phyloP scores from a whole-genome alignment of 2,113 vertebrate genomes.

The Erythrolamprus reginae region DNA sequence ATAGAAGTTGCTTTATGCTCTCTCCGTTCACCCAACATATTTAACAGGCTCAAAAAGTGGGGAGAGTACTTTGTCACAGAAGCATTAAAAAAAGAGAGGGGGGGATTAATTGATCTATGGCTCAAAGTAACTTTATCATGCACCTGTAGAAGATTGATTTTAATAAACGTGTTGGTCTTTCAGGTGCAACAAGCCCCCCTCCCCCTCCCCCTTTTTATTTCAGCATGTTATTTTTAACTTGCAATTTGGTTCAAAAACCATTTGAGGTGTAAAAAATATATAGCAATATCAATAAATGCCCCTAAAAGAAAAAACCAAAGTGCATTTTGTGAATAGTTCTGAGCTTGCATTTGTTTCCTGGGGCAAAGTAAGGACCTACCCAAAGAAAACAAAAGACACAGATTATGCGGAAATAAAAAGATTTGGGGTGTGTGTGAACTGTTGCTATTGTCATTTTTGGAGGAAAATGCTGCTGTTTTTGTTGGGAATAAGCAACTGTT shows the following conservation, averaged over 20 bases:
- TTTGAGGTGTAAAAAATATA: too few relatives aligned
- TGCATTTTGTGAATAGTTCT: background rate
- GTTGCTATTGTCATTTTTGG: background rate
- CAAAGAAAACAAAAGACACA: too few relatives aligned
- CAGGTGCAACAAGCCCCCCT: background rate
- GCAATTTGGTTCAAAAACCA: background rate
- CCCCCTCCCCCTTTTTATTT: background rate
- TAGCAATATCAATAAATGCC: background rate
- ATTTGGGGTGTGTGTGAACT: background rate
- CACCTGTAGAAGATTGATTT: background rate
- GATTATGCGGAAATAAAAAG: background rate
- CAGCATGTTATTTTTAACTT: background rate
- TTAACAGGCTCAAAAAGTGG: background rate
- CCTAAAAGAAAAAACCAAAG: background rate
- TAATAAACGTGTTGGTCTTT: background rate
- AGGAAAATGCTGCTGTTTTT: conserved; percentile 11
- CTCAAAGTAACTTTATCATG: background rate
- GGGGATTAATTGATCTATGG: background rate
- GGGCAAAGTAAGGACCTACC: background rate
- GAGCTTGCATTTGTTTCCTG: background rate
- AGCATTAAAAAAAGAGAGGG: background rate
- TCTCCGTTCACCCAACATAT: background rate
- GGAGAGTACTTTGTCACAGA: background rate
- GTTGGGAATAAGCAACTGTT: conserved; percentile 39
- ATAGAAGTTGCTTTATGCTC: background rate